Base-by-base conservation (phyloP, 2,113 vertebrate species). In the Neolamprologus longior region DNA sequence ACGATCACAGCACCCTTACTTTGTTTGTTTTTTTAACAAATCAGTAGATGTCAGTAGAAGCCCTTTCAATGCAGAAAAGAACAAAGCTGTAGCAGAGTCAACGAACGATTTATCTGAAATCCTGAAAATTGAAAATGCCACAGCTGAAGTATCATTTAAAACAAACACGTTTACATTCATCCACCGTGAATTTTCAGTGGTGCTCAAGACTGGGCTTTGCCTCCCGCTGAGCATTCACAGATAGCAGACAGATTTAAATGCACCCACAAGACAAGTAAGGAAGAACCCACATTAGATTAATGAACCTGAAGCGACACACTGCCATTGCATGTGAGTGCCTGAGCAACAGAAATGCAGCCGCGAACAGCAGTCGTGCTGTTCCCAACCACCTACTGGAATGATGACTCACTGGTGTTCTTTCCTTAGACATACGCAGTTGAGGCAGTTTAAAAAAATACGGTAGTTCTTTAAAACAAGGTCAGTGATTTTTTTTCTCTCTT, bases 391-490 rank as follows among this genome's bases (percentile, higher is more conserved):
- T 55, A 40, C 84, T 85, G 63, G 53, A 90, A 66, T 1, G 66
- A 88, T 90, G 89, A 92, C 87, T 91, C 91, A 90, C 3, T 88
- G 79, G 33, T 81, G 81, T 63, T 85, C 58, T 61, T 58, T 83
- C 71, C 71, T 71, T 71, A 80, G 85, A 86, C 50, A 84, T 57
- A 71, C 63, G n/a, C 82, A 82, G 76, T 58, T 8, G 5, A 90
- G 84, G 61, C 80, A 66, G 31, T 73, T 90, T 19, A 24, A 47
- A 83, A 85, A 54, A 80, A 88, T 21, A 53, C 8, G 53, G 37
- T 81, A 53, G 24, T 47, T 90, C 82, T 82, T 86, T 35, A 63
- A 81, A 90, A 91, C 84, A 92, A 88, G 90, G 86, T 92, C 88
- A 89, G 76, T 47, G 52, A 45, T 83, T 88, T 85, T 47, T 66